Conservation (phyloP, 2,888 invertebrate genomes). For the Cephonodes hylas region DNA sequence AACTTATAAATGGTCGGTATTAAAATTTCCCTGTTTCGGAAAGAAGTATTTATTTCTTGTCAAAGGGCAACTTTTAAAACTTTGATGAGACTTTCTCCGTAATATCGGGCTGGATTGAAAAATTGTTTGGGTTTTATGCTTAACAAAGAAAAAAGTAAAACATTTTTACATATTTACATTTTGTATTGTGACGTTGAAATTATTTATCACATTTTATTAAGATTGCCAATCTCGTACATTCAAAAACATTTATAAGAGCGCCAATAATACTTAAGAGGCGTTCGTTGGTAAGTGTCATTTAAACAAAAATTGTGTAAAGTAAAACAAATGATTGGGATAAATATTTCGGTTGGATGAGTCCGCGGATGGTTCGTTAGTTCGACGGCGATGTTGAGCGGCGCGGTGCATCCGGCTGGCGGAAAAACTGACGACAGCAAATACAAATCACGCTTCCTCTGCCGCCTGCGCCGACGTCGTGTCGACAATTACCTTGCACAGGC, state of each 20-base stretch:
- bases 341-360: constrained; percentile 61
- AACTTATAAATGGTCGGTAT: constrained; percentile 44
- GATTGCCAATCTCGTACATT: too few relatives aligned
- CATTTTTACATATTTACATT: neutral
- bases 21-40: constrained; percentile 39
- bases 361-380: constrained; percentile 72
- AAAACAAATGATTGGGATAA: constrained; percentile 58
- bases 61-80: constrained; percentile 35
- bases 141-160: neutral
- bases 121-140: constrained; percentile 4
- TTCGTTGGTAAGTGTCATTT: constrained; percentile 15
- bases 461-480: constrained; percentile 11
- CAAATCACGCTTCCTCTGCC: constrained; percentile 62
- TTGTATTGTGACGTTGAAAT: neutral
- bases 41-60: constrained; percentile 43
- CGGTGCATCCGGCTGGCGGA: constrained; percentile 57
- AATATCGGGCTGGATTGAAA: constrained; percentile 15
- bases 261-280: neutral
- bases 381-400: constrained; percentile 51
- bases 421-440: constrained; percentile 69
- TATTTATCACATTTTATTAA: too few relatives aligned
- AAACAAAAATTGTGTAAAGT: constrained; percentile 39
- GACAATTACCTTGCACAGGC: neutral
- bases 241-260: too few relatives aligned
- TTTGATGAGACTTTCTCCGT: constrained; percentile 29